Conservation (phyloP, 2,888 invertebrate species). For the Caenorhabditis imperialis region DNA sequence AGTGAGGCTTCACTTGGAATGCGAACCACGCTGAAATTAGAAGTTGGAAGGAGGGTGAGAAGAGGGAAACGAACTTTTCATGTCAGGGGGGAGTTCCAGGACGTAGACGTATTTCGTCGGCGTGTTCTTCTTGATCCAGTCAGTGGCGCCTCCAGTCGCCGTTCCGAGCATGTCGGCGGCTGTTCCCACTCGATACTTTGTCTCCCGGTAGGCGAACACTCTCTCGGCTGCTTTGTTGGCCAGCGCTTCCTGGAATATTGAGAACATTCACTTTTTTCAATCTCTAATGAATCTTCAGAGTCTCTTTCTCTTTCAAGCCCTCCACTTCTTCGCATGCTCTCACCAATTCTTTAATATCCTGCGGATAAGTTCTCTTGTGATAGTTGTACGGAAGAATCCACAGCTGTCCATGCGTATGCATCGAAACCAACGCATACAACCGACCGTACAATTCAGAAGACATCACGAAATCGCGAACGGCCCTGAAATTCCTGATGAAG, state of each 20-base stretch:
- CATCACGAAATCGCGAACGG: slow-evolving; percentile 74
- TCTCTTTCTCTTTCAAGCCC: background rate
- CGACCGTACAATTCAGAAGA: slow-evolving; percentile 68
- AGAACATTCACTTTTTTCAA: too few relatives aligned
- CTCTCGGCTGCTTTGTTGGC: slow-evolving; percentile 63
- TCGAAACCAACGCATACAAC: slow-evolving; percentile 73
- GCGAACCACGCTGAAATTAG: slow-evolving; percentile 74
- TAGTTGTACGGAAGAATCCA: slow-evolving; percentile 77
- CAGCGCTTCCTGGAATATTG: slow-evolving; percentile 58
- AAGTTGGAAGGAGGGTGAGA: background rate
- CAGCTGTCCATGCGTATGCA: slow-evolving; percentile 78
- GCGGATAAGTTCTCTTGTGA: slow-evolving; percentile 70
- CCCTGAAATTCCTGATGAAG: slow-evolving; percentile 60
- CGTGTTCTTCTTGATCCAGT: slow-evolving; percentile 77
- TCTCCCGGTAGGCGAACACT: slow-evolving; percentile 65
- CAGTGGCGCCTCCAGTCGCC: slow-evolving; percentile 76
- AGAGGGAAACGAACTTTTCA: slow-evolving; percentile 61
- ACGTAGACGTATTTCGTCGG: slow-evolving; percentile 77
- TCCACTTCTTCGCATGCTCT: background rate
- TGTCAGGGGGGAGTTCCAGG: slow-evolving; percentile 76
- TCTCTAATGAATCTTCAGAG: background rate
- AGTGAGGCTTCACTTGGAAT: slow-evolving; percentile 76
- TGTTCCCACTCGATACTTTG: slow-evolving; percentile 73
- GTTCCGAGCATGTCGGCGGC: slow-evolving; percentile 75
- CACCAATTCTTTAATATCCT: slow-evolving; percentile 72